Percentiles rank a stretch among this genome's conserved stretches.
These are phyloP conservation scores for Anabacerthia variegaticeps DNA, from an alignment of 2,797 vertebrate genomes.

Conservation along the genomic window DNA sequence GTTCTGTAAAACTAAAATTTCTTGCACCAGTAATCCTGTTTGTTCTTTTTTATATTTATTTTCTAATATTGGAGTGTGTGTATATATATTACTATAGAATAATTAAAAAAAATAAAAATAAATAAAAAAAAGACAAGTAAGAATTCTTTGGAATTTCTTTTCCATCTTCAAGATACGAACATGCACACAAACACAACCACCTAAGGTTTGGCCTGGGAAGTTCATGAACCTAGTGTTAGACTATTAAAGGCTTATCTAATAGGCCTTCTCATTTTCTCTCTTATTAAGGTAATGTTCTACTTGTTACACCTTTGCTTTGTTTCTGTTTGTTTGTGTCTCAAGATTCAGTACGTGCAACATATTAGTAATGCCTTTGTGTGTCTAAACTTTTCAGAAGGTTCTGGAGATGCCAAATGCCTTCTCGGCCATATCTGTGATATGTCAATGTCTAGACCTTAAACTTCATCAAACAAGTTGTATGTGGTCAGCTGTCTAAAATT, in stretches of 20 bases:
- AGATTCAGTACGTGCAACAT: not conserved
- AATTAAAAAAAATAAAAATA: not conserved
- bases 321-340: not conserved
- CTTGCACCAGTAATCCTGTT: not conserved
- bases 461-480: not conserved
- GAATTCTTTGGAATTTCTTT: not conserved
- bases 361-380: not conserved
- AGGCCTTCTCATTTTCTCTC: not conserved
- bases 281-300: not conserved
- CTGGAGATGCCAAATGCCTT: not conserved
- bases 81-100: not conserved
- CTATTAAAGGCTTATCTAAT: too few relatives aligned
- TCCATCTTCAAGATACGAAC: not conserved
- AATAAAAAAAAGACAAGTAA: not conserved
- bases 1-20: not conserved
- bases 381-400: not conserved
- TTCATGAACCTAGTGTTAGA: not conserved
- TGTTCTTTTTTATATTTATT: not conserved
- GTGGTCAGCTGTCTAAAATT: not conserved
- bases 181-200: fast-evolving
- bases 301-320: not conserved
- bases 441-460: not conserved
- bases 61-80: not conserved
- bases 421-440: not conserved
- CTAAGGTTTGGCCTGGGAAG: not conserved